A percentile compares a stretch with the other conserved stretches of the same genome.
Conservation (phyloP, 35 echinoderm and acorn worm species). For the Lytechinus pictus region DNA sequence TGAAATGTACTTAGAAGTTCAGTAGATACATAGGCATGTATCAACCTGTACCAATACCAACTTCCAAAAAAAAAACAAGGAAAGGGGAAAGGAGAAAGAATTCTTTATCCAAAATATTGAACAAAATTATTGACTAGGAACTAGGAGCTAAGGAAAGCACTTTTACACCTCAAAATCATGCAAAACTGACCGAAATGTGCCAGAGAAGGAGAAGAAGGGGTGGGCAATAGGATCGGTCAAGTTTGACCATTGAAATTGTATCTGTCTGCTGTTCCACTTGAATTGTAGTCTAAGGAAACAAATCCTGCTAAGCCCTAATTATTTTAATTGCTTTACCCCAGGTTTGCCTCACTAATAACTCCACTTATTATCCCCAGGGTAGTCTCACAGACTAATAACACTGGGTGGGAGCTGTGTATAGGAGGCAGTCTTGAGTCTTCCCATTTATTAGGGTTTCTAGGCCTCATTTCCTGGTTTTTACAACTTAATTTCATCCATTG, state of each 20-base stretch:
- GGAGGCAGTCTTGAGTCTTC: not conserved
- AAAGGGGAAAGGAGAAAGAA: too few relatives aligned
- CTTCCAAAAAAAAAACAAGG: too few relatives aligned
- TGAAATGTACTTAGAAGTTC: too few relatives aligned
- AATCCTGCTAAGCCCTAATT: slow-evolving; percentile 1
- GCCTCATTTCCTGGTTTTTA: not conserved
- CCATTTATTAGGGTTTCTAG: not conserved
- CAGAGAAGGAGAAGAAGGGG: not conserved
- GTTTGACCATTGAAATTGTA: not conserved
- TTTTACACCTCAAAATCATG: too few relatives aligned
- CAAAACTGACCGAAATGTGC: too few relatives aligned
- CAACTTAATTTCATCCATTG: not conserved
- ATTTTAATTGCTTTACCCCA: not conserved
- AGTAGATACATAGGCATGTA: too few relatives aligned
- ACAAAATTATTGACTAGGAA: too few relatives aligned
- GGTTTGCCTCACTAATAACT: not conserved
- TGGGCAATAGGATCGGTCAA: not conserved
- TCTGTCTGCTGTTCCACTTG: not conserved
- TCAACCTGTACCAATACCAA: too few relatives aligned
- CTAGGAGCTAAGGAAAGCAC: too few relatives aligned
- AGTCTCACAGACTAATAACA: not conserved
- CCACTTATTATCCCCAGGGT: not conserved
- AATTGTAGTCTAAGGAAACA: not conserved
- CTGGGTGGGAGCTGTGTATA: not conserved
- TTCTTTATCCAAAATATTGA: too few relatives aligned